These are phyloP conservation scores for Cyanoramphus novaezelandiae DNA, from an alignment of 2,113 vertebrate species.

Conservation along the genomic window DNA sequence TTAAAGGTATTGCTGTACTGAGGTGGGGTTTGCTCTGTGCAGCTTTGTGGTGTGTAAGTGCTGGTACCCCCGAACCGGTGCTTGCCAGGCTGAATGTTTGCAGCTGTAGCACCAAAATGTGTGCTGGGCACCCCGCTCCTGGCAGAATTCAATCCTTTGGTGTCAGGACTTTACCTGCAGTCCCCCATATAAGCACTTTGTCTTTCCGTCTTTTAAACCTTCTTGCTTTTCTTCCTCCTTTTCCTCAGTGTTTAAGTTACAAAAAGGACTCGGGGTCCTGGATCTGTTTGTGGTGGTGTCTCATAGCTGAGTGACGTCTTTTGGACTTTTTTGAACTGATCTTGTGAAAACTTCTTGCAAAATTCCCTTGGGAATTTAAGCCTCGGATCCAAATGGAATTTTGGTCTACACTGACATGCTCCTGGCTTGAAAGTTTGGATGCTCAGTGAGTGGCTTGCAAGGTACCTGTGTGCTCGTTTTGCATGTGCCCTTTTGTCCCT, in stretches of 20 bases:
- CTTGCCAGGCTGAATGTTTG: neutral
- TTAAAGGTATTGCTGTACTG: neutral
- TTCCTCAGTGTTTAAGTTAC: neutral
- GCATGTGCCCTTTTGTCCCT: neutral
- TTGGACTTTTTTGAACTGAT: neutral
- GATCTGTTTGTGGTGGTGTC: fast-evolving
- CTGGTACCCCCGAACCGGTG: fast-evolving
- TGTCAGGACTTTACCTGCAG: neutral
- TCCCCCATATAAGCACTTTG: neutral
- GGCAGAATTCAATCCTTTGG: fast-evolving
- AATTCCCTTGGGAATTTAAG: neutral
- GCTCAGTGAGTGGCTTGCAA: neutral
- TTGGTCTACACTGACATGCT: neutral
- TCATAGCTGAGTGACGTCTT: neutral
- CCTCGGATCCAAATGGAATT: neutral
- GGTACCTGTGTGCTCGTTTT: neutral
- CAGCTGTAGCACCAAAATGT: fast-evolving
- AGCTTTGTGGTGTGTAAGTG: fast-evolving
- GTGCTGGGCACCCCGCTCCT: neutral
- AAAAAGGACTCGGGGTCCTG: neutral
- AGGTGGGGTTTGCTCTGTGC: fast-evolving
- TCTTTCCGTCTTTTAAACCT: neutral
- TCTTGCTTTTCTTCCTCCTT: neutral
- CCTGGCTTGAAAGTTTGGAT: neutral
- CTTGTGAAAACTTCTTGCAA: fast-evolving